Base-by-base conservation (phyloP, 2,797 vertebrate species). In the Perdix hodgsoniae region DNA sequence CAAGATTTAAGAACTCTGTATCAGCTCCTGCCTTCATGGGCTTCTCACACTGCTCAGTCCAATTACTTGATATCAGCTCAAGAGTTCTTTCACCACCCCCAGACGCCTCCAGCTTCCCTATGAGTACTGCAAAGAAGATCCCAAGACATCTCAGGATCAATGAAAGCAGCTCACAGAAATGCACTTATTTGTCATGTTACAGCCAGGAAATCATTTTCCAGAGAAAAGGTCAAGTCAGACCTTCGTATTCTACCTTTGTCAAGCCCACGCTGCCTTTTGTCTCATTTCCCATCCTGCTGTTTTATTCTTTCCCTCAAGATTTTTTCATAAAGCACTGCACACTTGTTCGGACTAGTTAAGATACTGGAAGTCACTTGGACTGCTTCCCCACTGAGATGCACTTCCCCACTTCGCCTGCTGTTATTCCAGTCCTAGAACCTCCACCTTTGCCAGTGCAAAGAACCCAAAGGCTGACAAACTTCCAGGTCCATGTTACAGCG, bases 401-500 rank as follows among this genome's bases (percentile, higher is more conserved):
- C 23, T 21, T 8, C 56, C 8, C 1, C 5, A 33, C 29, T 85
- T 74, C 83, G 47, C 10, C 47, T 4, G 0, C 64, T 67, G 47
- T 23, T 80, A 54, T 18, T 64, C 24, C 27, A 21, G 31, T 29
- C 33, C 49, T 8, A 16, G 63, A n/a, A 23, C 6, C 7, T 75
- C 9, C 59, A 56, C 35, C 3, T 67, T 33, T 50, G 33, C 24
- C 49, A 27, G 31, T n/a, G 1, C 59, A 40, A 2, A 44, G 26
- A 47, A 10, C 6, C 6, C 35, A 63, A 39, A 21, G 27, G 72
- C 42, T 74, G 24, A 27, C 67, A 57, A 40, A 16, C n/a, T 11
- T 64, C 47, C 45, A 42, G n/a, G 50, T 82, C 56, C 52, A 31
- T 0, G 0, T 47, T 42, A 60, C 0, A 2, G 8, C 39, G 18